Base-by-base conservation (phyloP, 2,113 vertebrate genomes). In the Trachemys scripta region DNA sequence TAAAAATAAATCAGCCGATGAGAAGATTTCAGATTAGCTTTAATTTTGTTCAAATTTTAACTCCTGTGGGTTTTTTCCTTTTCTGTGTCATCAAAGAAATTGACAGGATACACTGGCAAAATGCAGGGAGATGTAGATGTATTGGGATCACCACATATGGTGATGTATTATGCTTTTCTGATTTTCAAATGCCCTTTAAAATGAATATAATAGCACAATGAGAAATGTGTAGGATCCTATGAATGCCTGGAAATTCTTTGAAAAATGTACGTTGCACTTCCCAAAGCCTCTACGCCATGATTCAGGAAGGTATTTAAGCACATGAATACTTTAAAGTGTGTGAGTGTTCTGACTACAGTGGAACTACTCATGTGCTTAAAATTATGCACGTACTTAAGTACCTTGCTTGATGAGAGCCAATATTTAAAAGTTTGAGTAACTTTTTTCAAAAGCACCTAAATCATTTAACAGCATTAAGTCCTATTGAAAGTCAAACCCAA, bases 171-270 rank as follows among this genome's bases (percentile, higher is more conserved):
- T 79, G 14, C 57, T 62, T 90, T 87, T 88, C 78, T 92, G 59
- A 35, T 84, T 96, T 96, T 89, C 47, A 87, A 5, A 82, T 87
- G 47, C 16, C 83, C 38, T 86, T 90, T 65, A 92, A 91, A 59
- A 84, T 7, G 62, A 54, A 47, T 6, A 1, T 79, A 91, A 57
- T 94, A 90, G 35, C 35, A 57, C 12, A 62, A 1, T 75, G 45
- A 90, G 89, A 94, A 85, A 3, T 51, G 11, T 80, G 47, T 14
- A 14, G 35, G 82, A 29, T 84, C 59, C 16, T 54, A 83, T 25
- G 88, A 91, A 75, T 19, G 35, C 19, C 35, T 80, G 80, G 49
- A 8, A 57, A 38, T 85, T 24, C 9, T 54, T 90, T 94, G 53
- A 75, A 84, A 89, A 90, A 88, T 42, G 38, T 91, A 57, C 4